Evolutionary conservation across 2,113 vertebrate species (phyloP).

Genomic region (Trichomycterus rosablanca): DNA sequence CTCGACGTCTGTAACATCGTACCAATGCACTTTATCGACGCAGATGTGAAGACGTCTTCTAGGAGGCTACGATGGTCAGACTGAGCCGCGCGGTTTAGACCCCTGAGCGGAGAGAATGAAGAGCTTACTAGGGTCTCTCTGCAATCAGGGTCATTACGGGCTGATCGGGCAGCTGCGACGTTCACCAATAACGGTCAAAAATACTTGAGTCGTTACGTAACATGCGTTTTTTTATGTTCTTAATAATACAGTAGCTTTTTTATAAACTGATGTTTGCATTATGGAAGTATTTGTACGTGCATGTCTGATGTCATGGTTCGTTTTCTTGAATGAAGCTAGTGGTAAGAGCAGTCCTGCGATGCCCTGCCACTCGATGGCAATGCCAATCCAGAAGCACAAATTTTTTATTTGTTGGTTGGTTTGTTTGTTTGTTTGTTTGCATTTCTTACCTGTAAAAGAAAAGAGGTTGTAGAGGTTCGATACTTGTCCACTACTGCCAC

Average conservation of each 20-base stretch:
- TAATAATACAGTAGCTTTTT: conserved; percentile 59
- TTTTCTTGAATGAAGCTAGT: conserved; percentile 36
- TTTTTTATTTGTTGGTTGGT: no score
- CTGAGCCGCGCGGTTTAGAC: no score
- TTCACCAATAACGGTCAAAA: conserved; percentile 38
- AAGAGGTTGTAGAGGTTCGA: conserved; percentile 53
- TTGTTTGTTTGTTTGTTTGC: no score
- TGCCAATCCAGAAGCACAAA: conserved; percentile 65
- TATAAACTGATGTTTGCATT: conserved; percentile 55
- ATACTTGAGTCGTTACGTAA: conserved; percentile 62
- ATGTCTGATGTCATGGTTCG: conserved; percentile 44
- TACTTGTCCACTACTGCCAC: conserved; percentile 57
- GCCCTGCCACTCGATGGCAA: conserved; percentile 39
- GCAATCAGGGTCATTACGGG: no score
- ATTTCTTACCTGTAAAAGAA: no score
- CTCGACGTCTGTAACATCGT: conserved; percentile 40
- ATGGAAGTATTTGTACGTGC: conserved; percentile 64
- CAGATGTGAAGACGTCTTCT: conserved; percentile 19
- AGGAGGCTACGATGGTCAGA: no score
- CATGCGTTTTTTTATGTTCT: conserved; percentile 50
- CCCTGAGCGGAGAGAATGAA: not conserved
- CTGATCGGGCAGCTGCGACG: conserved; percentile 8
- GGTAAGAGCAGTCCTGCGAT: conserved; percentile 28
- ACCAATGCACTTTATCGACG: conserved; percentile 67
- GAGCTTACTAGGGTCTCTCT: not conserved